phyloP scores from a whole-genome alignment of 2,113 vertebrate genomes.

The Oreotrochilus melanogaster region DNA sequence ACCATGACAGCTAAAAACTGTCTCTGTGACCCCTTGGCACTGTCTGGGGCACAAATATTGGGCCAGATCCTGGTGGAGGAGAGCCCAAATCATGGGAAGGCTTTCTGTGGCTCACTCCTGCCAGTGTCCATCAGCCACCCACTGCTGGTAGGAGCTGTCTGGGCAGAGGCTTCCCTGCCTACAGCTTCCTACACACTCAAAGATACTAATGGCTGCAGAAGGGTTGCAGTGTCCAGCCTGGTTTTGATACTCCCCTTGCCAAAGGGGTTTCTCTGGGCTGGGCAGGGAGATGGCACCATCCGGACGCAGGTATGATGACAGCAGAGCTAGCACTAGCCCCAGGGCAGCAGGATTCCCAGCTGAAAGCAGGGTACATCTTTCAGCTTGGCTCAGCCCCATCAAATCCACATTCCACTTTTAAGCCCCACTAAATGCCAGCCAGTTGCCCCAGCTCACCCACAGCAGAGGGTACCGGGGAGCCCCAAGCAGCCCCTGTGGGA shows the following conservation, averaged over 20 bases:
- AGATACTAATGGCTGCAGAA: neutral
- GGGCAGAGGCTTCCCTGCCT: neutral
- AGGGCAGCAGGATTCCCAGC: neutral
- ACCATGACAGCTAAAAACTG: neutral
- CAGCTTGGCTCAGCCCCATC: neutral
- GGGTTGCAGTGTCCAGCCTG: neutral
- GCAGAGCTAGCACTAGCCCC: neutral
- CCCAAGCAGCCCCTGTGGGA: neutral
- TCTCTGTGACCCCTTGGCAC: rapidly evolving
- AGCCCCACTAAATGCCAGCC: neutral
- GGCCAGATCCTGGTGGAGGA: neutral
- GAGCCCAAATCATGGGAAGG: neutral
- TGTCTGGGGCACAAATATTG: neutral
- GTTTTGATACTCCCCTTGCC: neutral
- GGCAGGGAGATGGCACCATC: neutral
- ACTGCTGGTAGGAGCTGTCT: neutral
- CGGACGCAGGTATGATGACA: neutral
- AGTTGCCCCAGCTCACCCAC: neutral
- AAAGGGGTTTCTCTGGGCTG: neutral
- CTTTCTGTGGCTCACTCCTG: neutral
- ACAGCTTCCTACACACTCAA: neutral
- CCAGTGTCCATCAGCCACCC: neutral
- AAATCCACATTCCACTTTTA: neutral
- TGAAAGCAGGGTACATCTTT: neutral
- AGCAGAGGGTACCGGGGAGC: rapidly evolving